Evolutionary conservation across 2,888 invertebrate genomes (phyloP).

Genomic region (Stramonita haemastoma): DNA sequence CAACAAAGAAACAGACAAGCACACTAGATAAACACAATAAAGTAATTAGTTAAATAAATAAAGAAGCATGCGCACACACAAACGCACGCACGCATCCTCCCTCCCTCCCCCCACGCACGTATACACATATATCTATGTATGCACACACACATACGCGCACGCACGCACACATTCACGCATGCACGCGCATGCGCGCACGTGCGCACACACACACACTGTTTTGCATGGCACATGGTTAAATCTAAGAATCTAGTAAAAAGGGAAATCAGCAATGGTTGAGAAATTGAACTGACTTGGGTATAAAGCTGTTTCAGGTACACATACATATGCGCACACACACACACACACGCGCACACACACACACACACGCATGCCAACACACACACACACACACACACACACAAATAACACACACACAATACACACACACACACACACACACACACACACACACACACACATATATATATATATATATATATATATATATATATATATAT

Average conservation of each 20-base stretch:
- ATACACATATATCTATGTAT: neutral
- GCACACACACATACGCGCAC: neutral
- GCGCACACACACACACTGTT: neutral
- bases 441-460: slow-evolving; percentile 3
- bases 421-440: neutral
- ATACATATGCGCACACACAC: neutral
- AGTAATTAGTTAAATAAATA: too few relatives aligned
- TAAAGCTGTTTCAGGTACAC: too few relatives aligned
- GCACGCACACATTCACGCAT: neutral
- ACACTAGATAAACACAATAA: too few relatives aligned
- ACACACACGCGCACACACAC: slow-evolving; percentile 17
- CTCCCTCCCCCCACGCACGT: too few relatives aligned
- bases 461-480: neutral
- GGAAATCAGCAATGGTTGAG: too few relatives aligned
- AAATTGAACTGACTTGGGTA: too few relatives aligned
- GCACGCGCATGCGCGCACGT: neutral
- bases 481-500: neutral
- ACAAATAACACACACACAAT: neutral
- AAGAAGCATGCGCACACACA: neutral
- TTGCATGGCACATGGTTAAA: too few relatives aligned
- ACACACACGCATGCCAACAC: neutral
- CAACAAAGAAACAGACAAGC: too few relatives aligned
- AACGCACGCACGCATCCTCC: neutral
- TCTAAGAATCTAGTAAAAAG: too few relatives aligned
- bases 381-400: neutral